Base-by-base conservation (phyloP, 2,888 invertebrate genomes). In the Anagyrus pseudococci region DNA sequence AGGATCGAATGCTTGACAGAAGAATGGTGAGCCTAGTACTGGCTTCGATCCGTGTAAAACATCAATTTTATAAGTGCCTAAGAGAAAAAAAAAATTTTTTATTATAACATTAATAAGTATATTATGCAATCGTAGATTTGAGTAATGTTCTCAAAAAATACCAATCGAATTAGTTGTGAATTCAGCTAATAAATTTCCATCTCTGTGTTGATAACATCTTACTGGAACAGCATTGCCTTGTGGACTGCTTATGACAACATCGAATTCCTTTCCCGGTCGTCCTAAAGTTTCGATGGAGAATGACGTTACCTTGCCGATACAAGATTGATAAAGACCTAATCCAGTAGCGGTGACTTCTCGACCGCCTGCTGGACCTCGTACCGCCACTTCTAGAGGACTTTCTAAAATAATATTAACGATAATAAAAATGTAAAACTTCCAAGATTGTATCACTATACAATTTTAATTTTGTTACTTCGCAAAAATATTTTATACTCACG, bases 201-300 rank as follows among this genome's bases (percentile, higher is more conserved):
- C 96, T 75, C 97, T 94, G 66, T 98, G 98, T 78, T 96, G 96
- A 80, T 96, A 96, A 77, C 98, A 97, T 62, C 96, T 73, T 20
- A 98, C 94, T 0, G 95, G 94, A 44, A 96, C 84, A 0, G 93
- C 92, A 67, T 89, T 85, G 0, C 91, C 88, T 7, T 89, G 89
- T 0, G 91, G 92, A 0, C 92, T 92, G 0, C 92, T 92, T 1
- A 93, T 91, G 0, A 96, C 92, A 0, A 96, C 95, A 79, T 96
- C 96, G 76, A 96, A 95, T 77, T 95, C 94, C 59, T 94, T 84
- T 1, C 92, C 92, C 1, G 92, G 89, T 50, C 91, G 85, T 4
- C 94, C 93, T 7, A 93, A 85, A 0, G 95, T 95, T 77, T 94
- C 93, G 65, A 97, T 93, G 49, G 92, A 89, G 83, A 96, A 96